Evolutionary conservation across 30 jellyfish, hydroid and myxozoan genomes (phyloP), one percentile per base, ranked within the genome.

Genomic region (Cassiopea andromeda): DNA sequence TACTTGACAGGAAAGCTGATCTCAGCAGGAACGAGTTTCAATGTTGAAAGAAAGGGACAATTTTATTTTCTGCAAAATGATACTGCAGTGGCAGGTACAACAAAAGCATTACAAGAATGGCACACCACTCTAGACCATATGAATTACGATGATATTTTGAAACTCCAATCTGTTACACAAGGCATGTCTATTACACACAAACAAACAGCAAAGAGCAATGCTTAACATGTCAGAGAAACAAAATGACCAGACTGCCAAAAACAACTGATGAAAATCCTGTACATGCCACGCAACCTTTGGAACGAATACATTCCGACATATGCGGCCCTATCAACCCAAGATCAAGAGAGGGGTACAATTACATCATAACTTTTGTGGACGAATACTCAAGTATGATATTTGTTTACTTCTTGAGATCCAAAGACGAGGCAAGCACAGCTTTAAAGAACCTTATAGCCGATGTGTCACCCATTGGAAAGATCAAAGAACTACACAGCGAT

Each of bases 121-220:
- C 94, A 86, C 79, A 57, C 49, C 75, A 76, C 79, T 54, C 83
- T 86, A 2, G 91, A 91, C 7, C 94, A 86, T 59, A 86, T 86
- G 90, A 86, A 74, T 76, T 76, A 74, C 73, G 90, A 75, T 48
- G 94, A 86, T 84, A 86, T 79, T 19, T 7, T 68, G n/a, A 38
- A 76, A 38, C 48, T 75, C 16, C n/a, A 77, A 43, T 86, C 90
- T n/a, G 94, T 73, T 61, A 86, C 94, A 8, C 59, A 66, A 44
- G 94, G 94, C 2, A 86, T 86, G 94, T 54, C 59, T 13, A 86
- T 86, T 48, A 61, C 94, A n/a, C n/a, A 43, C 3, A 66, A 59
- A 43, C 90, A 67, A 66, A 79, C 1, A 17, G 83, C 90, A 75
- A 86, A 60, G 75, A 48, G 66, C 8, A 79, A n/a, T 86, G 94